A percentile compares a stretch with the other conserved stretches of the same genome.
These are phyloP conservation scores for Emesis furor DNA, from an alignment of 2,888 invertebrate species.

Conservation along the genomic window DNA sequence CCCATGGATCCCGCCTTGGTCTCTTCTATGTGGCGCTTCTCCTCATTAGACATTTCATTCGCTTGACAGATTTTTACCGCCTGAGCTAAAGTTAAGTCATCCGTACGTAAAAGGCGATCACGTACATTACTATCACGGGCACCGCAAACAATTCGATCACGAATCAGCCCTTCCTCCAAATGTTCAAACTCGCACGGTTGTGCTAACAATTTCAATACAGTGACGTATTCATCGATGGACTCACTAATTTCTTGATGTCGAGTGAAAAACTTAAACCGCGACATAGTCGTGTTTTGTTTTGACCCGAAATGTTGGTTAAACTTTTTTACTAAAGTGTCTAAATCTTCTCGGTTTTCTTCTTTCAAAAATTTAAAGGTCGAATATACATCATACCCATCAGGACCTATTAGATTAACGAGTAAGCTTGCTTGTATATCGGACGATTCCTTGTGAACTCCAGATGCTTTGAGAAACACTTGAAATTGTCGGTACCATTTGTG, in stretches of 20 bases:
- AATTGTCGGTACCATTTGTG: too few relatives aligned
- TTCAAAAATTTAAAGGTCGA: too few relatives aligned
- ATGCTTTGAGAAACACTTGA: too few relatives aligned
- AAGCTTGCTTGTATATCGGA: too few relatives aligned
- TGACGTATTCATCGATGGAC: conserved; percentile 64
- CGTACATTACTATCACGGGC: conserved; percentile 7
- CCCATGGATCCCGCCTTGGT: too few relatives aligned
- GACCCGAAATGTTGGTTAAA: too few relatives aligned
- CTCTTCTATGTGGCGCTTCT: not conserved
- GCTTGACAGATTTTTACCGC: not conserved
- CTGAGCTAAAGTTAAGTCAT: not conserved
- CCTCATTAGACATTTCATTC: not conserved
- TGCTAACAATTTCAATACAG: conserved; percentile 56
- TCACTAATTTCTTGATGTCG: conserved; percentile 61
- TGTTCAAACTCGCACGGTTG: conserved; percentile 58
- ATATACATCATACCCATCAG: too few relatives aligned
- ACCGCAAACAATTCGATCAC: conserved; percentile 56
- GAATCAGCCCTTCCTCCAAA: conserved; percentile 48
- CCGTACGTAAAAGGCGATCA: not conserved
- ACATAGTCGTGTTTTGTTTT: too few relatives aligned
- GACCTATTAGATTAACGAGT: too few relatives aligned
- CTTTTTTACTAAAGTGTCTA: too few relatives aligned
- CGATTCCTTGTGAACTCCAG: too few relatives aligned
- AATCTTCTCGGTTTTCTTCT: too few relatives aligned
- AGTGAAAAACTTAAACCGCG: conserved; percentile 54